phyloP scores from a whole-genome alignment of 2,888 invertebrate genomes.

The Tuta absoluta region DNA sequence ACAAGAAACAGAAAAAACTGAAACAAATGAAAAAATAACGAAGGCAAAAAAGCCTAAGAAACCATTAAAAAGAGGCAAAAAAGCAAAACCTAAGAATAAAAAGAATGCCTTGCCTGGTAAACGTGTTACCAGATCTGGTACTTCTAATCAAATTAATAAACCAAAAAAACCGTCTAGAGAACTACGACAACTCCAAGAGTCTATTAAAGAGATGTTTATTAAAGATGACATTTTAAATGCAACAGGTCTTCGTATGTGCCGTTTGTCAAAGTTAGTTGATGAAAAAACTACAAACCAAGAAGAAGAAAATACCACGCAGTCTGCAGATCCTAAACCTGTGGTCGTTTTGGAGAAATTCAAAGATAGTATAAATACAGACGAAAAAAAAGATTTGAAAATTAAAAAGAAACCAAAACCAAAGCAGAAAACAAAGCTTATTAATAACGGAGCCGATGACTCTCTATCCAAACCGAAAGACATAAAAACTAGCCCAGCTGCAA shows the following conservation, averaged over 20 bases:
- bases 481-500: conserved; percentile 18
- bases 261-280: conserved; percentile 77
- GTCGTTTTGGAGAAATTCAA: conserved; percentile 59
- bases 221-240: conserved; percentile 82
- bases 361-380: conserved; percentile 39
- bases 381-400: conserved; percentile 37
- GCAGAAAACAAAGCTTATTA: conserved; percentile 44
- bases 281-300: conserved; percentile 49
- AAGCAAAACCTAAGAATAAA: conserved; percentile 10
- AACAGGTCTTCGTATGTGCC: conserved; percentile 84
- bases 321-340: conserved; percentile 46
- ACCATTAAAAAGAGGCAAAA: conserved; percentile 15
- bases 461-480: conserved; percentile 35
- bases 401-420: conserved; percentile 56
- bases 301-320: conserved; percentile 36
- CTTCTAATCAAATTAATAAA: conserved; percentile 36
- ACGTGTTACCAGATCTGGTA: conserved; percentile 48
- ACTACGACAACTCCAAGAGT: conserved; percentile 84
- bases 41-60: neutral
- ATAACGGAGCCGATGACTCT: conserved; percentile 28
- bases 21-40: neutral
- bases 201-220: conserved; percentile 86
- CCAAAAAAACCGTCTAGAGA: conserved; percentile 68
- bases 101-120: conserved; percentile 31
- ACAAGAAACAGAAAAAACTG: neutral